Conservation (phyloP, 2,113 vertebrate species). For the Zosterops lateralis region DNA sequence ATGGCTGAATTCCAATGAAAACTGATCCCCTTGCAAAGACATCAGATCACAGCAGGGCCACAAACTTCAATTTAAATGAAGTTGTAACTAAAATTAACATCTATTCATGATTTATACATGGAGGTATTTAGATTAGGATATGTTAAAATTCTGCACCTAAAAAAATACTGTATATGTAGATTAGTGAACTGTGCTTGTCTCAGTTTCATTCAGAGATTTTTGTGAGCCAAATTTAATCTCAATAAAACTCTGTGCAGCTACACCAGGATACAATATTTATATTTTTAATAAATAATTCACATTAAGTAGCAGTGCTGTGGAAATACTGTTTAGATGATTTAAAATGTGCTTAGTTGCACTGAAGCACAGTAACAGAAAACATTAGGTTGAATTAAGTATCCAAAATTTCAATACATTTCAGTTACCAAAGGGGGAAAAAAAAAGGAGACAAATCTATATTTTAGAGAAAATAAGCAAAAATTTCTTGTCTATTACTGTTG, state of each 20-base stretch:
- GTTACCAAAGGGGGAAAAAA: background rate
- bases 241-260: background rate
- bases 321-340: constrained; percentile 14
- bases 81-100: background rate
- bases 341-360: background rate
- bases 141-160: background rate
- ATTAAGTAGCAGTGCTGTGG: background rate
- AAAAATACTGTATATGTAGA: background rate
- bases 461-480: background rate
- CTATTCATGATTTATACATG: background rate
- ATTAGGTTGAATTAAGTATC: background rate
- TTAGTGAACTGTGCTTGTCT: background rate
- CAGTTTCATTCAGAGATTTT: constrained; percentile 22
- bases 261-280: background rate
- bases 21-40: background rate
- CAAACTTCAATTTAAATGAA: background rate
- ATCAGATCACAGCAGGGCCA: background rate
- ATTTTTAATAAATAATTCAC: constrained; percentile 44
- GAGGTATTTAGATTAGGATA: background rate
- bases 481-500: background rate
- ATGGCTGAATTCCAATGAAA: background rate
- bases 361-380: background rate
- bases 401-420: background rate
- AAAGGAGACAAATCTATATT: background rate
- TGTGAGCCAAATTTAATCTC: background rate